A percentile compares a stretch with the other conserved stretches of the same genome.
Evolutionary conservation across 2,888 invertebrate genomes (phyloP).

Genomic region (Ametastegia equiseti): DNA sequence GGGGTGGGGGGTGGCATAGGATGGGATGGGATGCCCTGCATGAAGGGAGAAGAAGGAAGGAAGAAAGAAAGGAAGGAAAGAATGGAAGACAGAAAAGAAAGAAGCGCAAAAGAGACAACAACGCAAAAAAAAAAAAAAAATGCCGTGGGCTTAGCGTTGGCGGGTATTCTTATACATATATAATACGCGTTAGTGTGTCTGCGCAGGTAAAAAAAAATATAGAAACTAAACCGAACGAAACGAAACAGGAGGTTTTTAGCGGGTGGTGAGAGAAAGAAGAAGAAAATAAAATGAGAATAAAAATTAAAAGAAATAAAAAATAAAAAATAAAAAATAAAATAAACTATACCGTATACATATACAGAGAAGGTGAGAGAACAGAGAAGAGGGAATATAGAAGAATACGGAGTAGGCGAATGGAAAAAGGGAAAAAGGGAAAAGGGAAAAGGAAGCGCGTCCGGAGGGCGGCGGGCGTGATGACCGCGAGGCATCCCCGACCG

Average conservation of each 20-base stretch:
- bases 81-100: not conserved
- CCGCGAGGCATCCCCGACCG: slow-evolving; percentile 70
- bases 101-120: too few relatives aligned
- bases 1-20: too few relatives aligned
- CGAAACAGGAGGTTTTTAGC: slow-evolving; percentile 49
- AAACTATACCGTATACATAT: too few relatives aligned
- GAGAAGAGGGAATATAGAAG: slow-evolving; percentile 51
- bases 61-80: slow-evolving; percentile 5
- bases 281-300: not conserved
- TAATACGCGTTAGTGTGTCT: too few relatives aligned
- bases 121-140: too few relatives aligned
- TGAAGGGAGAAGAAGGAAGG: slow-evolving; percentile 55
- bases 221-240: slow-evolving; percentile 31
- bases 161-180: too few relatives aligned
- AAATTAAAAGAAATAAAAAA: slow-evolving; percentile 53
- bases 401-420: slow-evolving; percentile 50
- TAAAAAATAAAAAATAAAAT: slow-evolving; percentile 16
- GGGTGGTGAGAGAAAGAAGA: not conserved
- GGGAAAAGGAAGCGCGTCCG: slow-evolving; percentile 64
- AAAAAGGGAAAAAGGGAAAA: slow-evolving; percentile 46
- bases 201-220: slow-evolving; percentile 14
- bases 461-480: slow-evolving; percentile 73
- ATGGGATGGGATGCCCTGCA: not conserved
- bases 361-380: slow-evolving; percentile 47
- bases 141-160: not conserved